A percentile compares a stretch with the other conserved stretches of the same genome.
These are phyloP conservation scores for Lerema accius DNA, from an alignment of 1,140 invertebrate species.

Conservation along the genomic window DNA sequence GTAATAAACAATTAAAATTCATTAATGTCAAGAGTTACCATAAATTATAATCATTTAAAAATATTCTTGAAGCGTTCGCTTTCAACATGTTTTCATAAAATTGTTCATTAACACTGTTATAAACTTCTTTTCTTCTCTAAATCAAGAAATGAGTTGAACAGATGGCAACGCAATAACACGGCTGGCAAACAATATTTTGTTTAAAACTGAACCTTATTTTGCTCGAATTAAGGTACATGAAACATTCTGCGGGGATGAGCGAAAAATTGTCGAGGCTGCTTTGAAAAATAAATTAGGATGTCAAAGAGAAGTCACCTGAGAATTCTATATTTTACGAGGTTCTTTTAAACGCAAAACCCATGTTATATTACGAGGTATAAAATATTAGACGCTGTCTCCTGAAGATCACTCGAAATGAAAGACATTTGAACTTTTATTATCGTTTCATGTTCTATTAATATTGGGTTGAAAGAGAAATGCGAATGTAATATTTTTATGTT, in stretches of 20 bases:
- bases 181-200: neutral
- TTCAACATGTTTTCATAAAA: conserved; percentile 38
- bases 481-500: conserved; percentile 22
- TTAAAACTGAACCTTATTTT: conserved; percentile 34
- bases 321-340: conserved; percentile 53
- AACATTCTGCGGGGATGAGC: neutral
- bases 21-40: neutral
- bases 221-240: neutral
- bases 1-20: neutral
- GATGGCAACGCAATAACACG: conserved; percentile 33
- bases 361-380: conserved; percentile 49
- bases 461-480: conserved; percentile 19
- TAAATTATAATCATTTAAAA: conserved; percentile 1
- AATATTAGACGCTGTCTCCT: conserved; percentile 36
- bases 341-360: conserved; percentile 54
- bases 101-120: conserved; percentile 51
- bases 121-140: conserved; percentile 47
- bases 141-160: conserved; percentile 43
- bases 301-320: conserved; percentile 61
- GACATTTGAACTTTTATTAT: conserved; percentile 26
- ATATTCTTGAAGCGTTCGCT: conserved; percentile 21
- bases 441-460: conserved; percentile 18
- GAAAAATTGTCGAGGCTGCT: conserved; percentile 31
- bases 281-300: conserved; percentile 57
- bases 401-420: conserved; percentile 11